Percentiles rank a stretch among this genome's conserved stretches.
Conservation (phyloP, 2,797 vertebrate species). For the Pseudochirops cupreus region DNA sequence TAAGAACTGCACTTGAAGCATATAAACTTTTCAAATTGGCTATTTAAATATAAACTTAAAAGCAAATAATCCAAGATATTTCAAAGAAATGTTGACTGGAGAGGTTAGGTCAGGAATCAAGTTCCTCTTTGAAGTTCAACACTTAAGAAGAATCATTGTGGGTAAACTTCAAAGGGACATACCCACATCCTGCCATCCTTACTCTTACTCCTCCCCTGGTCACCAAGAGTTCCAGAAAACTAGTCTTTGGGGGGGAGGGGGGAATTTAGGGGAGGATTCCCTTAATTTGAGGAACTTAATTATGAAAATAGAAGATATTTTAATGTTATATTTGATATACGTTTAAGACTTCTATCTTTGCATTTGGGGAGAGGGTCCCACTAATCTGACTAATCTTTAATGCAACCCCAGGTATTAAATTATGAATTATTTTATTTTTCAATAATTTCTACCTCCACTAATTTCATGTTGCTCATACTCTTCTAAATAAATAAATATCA, state of each 20-base stretch:
- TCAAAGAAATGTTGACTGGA: not conserved
- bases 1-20: not conserved
- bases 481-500: not conserved
- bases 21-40: not conserved
- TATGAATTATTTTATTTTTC: not conserved
- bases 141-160: not conserved
- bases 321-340: slow-evolving; percentile 21
- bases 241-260: not conserved
- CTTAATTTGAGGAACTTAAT: slow-evolving; percentile 21
- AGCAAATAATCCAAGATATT: not conserved
- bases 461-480: not conserved
- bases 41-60: not conserved
- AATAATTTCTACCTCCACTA: not conserved
- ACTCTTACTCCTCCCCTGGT: not conserved
- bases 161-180: not conserved
- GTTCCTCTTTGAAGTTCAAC: not conserved
- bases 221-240: not conserved
- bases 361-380: not conserved
- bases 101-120: not conserved
- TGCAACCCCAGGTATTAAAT: not conserved
- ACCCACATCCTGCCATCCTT: not conserved
- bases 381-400: not conserved
- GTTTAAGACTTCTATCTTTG: not conserved
- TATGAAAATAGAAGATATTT: not conserved
- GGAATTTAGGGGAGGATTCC: too few relatives aligned